phyloP scores from a whole-genome alignment of 2,888 invertebrate genomes.

The Drosophila suboccidentalis region DNA sequence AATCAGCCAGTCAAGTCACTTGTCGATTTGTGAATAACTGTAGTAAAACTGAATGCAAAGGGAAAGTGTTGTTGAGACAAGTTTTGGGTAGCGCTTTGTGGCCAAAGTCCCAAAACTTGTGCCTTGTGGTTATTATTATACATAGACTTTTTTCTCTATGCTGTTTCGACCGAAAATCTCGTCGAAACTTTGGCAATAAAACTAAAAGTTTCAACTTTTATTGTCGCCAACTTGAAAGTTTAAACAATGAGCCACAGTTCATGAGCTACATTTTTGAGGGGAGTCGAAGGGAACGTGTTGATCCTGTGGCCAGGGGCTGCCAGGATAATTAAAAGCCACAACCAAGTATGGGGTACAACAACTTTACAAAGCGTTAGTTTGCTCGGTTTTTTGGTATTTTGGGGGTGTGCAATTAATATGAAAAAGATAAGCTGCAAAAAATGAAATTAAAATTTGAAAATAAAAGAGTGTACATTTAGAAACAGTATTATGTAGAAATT shows the following conservation, averaged over 20 bases:
- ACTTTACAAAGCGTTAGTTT: constrained; percentile 51
- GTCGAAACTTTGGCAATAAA: constrained; percentile 78
- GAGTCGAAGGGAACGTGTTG: constrained; percentile 20
- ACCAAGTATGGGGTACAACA: constrained; percentile 51
- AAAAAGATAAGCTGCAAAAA: constrained; percentile 62
- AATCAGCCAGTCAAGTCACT: constrained; percentile 33
- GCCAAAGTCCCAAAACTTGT: constrained; percentile 56
- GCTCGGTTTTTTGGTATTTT: constrained; percentile 4
- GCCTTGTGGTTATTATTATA: constrained; percentile 76
- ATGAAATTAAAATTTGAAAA: constrained; percentile 46
- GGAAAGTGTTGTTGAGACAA: constrained; percentile 64
- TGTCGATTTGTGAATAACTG: constrained; percentile 59
- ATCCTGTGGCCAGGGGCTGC: constrained; percentile 49
- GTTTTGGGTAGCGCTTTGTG: constrained; percentile 47
- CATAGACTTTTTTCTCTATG: constrained; percentile 64
- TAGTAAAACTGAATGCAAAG: constrained; percentile 40
- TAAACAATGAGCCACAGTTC: constrained; percentile 77
- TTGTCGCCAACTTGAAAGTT: constrained; percentile 80
- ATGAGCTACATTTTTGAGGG: constrained; percentile 67
- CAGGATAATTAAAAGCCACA: constrained; percentile 71
- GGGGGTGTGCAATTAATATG: constrained; percentile 53
- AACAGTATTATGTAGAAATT: constrained; percentile 49
- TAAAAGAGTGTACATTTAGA: constrained; percentile 14
- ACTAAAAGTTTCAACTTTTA: constrained; percentile 79
- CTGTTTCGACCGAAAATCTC: constrained; percentile 74